Conservation (phyloP, 1,140 invertebrate genomes). For the Galleria mellonella region DNA sequence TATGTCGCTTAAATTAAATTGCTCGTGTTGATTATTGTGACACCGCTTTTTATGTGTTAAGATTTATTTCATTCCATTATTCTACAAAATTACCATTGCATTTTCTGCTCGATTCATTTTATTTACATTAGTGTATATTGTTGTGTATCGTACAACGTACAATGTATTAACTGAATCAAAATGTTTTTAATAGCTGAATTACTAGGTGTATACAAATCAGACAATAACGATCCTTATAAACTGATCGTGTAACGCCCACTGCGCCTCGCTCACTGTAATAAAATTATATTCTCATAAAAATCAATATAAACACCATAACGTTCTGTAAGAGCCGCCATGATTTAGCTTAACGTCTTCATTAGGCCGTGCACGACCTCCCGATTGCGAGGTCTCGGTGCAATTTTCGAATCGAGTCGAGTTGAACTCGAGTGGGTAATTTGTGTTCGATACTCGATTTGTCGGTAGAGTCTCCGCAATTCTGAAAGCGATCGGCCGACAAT, state of each 20-base stretch:
- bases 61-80: conserved; percentile 37
- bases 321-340: conserved; percentile 43
- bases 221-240: too few species aligned
- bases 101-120: not conserved
- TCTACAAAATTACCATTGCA: not conserved
- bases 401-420: conserved; percentile 47
- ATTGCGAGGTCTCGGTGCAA: conserved; percentile 44
- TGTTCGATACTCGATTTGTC: conserved; percentile 46
- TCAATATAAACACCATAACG: conserved; percentile 65
- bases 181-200: too few species aligned
- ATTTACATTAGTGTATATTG: too few species aligned
- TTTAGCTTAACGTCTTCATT: conserved; percentile 69
- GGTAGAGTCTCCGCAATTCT: conserved; percentile 37
- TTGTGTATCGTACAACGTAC: too few species aligned
- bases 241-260: conserved; percentile 23
- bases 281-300: conserved; percentile 67
- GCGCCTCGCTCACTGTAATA: conserved; percentile 21
- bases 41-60: conserved; percentile 46
- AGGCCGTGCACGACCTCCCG: conserved; percentile 51
- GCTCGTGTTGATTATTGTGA: conserved; percentile 62
- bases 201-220: too few species aligned
- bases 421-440: conserved; percentile 53
- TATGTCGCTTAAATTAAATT: conserved; percentile 70
- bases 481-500: conserved; percentile 41
- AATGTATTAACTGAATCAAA: too few species aligned